These are phyloP conservation scores for Micrasema minimum DNA, from an alignment of 1,140 invertebrate species.

Conservation along the genomic window DNA sequence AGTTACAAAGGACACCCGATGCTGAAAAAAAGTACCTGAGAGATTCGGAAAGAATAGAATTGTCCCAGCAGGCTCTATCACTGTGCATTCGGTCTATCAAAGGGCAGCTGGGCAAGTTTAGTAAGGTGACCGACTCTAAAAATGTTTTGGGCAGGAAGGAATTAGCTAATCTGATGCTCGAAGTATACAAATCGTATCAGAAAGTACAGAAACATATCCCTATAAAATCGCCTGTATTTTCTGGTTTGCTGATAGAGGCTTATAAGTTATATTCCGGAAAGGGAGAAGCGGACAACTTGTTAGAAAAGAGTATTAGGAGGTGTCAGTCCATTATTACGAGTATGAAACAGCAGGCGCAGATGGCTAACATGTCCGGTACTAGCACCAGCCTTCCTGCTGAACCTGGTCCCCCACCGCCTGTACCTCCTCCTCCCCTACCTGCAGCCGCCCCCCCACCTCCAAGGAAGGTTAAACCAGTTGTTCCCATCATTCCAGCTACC, in stretches of 20 bases:
- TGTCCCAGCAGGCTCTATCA: slow-evolving; percentile 79
- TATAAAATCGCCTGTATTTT: slow-evolving; percentile 67
- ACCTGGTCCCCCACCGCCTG: slow-evolving; percentile 15
- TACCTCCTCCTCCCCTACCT: background rate
- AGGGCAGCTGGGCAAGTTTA: slow-evolving; percentile 62
- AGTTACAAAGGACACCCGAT: slow-evolving; percentile 83
- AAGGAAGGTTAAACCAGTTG: slow-evolving; percentile 31
- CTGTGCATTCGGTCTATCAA: slow-evolving; percentile 74
- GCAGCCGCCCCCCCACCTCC: slow-evolving; percentile 1
- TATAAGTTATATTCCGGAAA: slow-evolving; percentile 66
- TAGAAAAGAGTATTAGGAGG: slow-evolving; percentile 63
- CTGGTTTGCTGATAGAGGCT: slow-evolving; percentile 70
- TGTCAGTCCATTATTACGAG: slow-evolving; percentile 58
- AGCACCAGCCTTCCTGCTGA: background rate
- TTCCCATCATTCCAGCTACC: slow-evolving; percentile 29
- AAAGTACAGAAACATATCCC: slow-evolving; percentile 71
- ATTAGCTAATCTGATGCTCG: slow-evolving; percentile 67
- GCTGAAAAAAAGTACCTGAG: slow-evolving; percentile 86
- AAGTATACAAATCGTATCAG: slow-evolving; percentile 73
- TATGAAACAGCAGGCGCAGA: slow-evolving; percentile 58
- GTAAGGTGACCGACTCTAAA: slow-evolving; percentile 61
- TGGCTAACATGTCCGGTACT: background rate
- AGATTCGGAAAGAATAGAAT: slow-evolving; percentile 80
- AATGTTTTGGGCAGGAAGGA: slow-evolving; percentile 62
- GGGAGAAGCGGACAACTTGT: slow-evolving; percentile 60